Percentiles rank a stretch among this genome's conserved stretches.
These are phyloP conservation scores for Artibeus lituratus DNA, from an alignment of 2,797 vertebrate species.

Conservation along the genomic window DNA sequence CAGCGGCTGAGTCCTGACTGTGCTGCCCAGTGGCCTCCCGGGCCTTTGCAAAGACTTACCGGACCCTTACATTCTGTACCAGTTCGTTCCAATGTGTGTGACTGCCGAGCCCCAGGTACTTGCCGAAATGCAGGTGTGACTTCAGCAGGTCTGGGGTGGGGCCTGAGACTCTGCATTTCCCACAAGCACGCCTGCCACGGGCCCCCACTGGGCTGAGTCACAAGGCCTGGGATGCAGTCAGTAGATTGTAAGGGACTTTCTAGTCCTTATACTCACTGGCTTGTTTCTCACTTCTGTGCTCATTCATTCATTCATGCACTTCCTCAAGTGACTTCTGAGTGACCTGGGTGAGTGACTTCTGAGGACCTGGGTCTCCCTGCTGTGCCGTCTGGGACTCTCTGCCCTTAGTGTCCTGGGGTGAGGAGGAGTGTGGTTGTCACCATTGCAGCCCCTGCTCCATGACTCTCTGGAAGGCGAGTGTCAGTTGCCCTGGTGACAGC, in stretches of 20 bases:
- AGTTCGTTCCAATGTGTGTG: rapidly evolving
- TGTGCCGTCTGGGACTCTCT: background rate
- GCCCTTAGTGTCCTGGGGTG: rapidly evolving
- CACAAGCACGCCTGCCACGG: too few species aligned
- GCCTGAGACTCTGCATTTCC: too few species aligned
- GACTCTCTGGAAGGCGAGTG: rapidly evolving
- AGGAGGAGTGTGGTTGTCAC: rapidly evolving
- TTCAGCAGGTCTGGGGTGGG: background rate
- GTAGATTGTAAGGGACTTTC: too few species aligned
- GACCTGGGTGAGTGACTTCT: rapidly evolving
- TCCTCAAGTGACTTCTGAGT: too few species aligned
- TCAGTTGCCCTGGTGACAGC: background rate
- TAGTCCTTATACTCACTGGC: too few species aligned
- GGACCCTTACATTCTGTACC: rapidly evolving
- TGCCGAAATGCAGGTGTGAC: background rate
- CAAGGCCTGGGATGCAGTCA: background rate
- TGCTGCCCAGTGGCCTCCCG: background rate
- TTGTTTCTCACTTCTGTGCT: too few species aligned
- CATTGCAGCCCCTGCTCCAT: rapidly evolving
- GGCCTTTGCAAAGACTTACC: background rate
- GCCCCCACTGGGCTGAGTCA: background rate
- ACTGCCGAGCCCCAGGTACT: rapidly evolving
- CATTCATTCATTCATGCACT: too few species aligned
- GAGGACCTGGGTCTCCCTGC: background rate
- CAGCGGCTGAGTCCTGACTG: background rate